Base-by-base conservation (phyloP, 2,888 invertebrate genomes). In the Ptilodon capucinus region DNA sequence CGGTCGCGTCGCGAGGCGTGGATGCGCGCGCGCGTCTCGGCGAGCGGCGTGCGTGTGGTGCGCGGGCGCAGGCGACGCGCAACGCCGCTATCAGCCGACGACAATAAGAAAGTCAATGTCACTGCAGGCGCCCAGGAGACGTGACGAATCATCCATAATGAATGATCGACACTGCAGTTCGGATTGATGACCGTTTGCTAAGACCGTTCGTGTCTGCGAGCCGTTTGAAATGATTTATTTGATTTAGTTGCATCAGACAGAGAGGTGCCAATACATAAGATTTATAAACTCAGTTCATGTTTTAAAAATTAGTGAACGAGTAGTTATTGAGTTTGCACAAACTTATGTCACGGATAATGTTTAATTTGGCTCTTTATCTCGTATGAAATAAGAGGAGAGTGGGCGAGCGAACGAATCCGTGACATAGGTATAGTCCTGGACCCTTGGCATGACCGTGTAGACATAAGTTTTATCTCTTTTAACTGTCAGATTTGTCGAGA, bases 31-130 rank as follows among this genome's bases (percentile, higher is more conserved):
- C 90, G 85, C 87, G 68, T 78, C 68, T 67, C 87, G 85, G 76
- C 81, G 79, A 72, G 78, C 88, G 84, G 78, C 84, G 84, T 76
- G 83, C 89, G 79, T 87, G 82, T 90, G 90, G 72, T 61, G 57
- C 68, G 73, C 64, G 64, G 51, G 66, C 49, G 56, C 57, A 61
- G 62, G 54, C 55, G 67, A 57, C 55, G 55, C 46, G 39, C 48
- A 55, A 38, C 54, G 55, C 60, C 71, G 73, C 76, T 81, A 83
- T 82, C 84, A 82, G 68, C 64, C 71, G 72, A 73, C 75, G 74
- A 74, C 83, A 76, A 74, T 78, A 85, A 86, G 85, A 89, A 86
- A 89, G 85, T 87, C 90, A 91, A 89, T 90, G 90, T 89, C 90
- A 86, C 76, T 71, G 70, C 65, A 75, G 62, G 71, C 78, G 71